Base-by-base conservation (phyloP, 2,113 vertebrate species). In the Dicaeum eximium region DNA sequence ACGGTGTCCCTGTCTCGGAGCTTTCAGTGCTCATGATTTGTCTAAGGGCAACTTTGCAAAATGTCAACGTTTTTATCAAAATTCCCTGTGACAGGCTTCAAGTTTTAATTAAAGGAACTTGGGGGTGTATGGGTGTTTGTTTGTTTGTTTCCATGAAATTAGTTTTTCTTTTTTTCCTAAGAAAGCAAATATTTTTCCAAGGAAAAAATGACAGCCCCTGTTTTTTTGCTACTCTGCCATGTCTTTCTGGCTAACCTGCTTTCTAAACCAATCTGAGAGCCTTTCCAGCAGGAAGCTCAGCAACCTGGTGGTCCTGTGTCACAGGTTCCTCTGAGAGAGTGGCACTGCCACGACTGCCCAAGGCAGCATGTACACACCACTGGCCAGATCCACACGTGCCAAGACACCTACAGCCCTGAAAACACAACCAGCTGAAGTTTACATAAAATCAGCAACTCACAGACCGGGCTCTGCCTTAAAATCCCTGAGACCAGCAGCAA, bases 321-420 rank as follows among this genome's bases (percentile, higher is more conserved):
- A 1, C 7, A 15, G 53, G n/a, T 54, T 66, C 17, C 8, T 75
- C 31, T 15, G 47, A 37, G 35, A 13, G 1, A 11, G 30, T 1
- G 8, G 12, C 57, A 11, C 61, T n/a, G 13, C 61, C 28, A 25
- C 1, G 8, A 33, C 9, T 25, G 66, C 30, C 56, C 1, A 1
- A 50, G 38, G 42, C 79, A 48, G 28, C 0, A 1, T 20, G 11
- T 8, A 3, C 2, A 13, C 28, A 53, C 11, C 24, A 5, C 16
- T 2, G 2, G 31, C 53, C 44, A 64, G 35, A 66, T 16, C 69
- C 35, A 5, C 3, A 0, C 0, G 0, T 40, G 17, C 19, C 40
- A 25, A 30, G 64, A 5, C 42, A 23, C 35, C 25, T 40, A 5
- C 27, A 22, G 1, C 31, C 40, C 53, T 6, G 15, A 24, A 35